Conservation (phyloP, 1,140 invertebrate genomes). For the Leptopilina clavipes region DNA sequence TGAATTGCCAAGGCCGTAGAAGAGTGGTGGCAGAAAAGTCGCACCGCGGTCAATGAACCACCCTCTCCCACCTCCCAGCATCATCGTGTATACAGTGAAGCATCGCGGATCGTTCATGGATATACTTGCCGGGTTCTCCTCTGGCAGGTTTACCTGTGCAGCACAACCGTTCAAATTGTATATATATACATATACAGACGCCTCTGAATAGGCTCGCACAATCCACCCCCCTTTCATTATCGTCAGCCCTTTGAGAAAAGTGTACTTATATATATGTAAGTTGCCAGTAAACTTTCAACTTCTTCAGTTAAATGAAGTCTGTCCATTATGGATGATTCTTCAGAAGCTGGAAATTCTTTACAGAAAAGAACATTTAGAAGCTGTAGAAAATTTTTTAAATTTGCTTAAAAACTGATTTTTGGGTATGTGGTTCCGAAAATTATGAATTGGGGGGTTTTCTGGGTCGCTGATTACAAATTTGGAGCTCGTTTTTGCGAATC, state of each 20-base stretch:
- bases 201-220: conserved; percentile 52
- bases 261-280: background rate
- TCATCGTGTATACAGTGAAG: conserved; percentile 28
- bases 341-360: too few relatives aligned
- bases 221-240: conserved; percentile 37
- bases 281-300: conserved; percentile 43
- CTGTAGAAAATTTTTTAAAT: too few relatives aligned
- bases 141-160: conserved; percentile 48
- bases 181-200: conserved; percentile 43
- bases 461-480: too few relatives aligned
- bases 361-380: too few relatives aligned
- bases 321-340: conserved; percentile 47
- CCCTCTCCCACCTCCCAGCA: background rate
- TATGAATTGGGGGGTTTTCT: too few relatives aligned
- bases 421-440: too few relatives aligned
- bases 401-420: too few relatives aligned
- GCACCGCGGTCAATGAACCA: conserved; percentile 71
- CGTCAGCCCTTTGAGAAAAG: conserved; percentile 22
- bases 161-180: conserved; percentile 26
- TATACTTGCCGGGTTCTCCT: conserved; percentile 42
- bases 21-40: conserved; percentile 65
- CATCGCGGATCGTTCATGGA: background rate
- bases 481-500: too few relatives aligned
- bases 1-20: conserved; percentile 73
- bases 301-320: conserved; percentile 64